Evolutionary conservation across 2,797 vertebrate genomes (phyloP).

Genomic region (Enteromius mattozi): DNA sequence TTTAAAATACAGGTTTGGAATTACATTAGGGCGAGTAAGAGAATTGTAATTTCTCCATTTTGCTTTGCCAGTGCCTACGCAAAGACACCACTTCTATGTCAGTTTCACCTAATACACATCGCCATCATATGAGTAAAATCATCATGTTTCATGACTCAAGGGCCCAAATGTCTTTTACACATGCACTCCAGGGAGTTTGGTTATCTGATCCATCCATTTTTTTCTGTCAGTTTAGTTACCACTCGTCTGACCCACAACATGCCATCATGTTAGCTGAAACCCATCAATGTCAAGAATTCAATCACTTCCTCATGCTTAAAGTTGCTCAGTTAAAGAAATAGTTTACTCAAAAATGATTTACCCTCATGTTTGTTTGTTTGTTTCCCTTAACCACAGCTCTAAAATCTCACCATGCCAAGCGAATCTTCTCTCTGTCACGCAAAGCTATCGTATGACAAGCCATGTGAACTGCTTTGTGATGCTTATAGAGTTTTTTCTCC

Average conservation of each 20-base stretch:
- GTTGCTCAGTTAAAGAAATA: background rate
- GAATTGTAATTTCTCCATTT: background rate
- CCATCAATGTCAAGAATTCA: constrained; percentile 12
- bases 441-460: background rate
- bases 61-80: background rate
- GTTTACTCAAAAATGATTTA: background rate
- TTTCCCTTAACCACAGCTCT: background rate
- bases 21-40: background rate
- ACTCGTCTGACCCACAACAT: background rate
- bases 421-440: background rate
- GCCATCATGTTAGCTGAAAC: constrained; percentile 17
- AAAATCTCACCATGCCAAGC: background rate
- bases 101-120: background rate
- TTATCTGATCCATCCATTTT: constrained; percentile 28
- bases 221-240: background rate
- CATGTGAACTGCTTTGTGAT: background rate
- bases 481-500: background rate
- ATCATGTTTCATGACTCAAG: constrained; percentile 1
- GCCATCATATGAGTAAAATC: background rate
- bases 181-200: background rate
- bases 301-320: constrained; percentile 22
- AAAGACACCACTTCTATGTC: background rate
- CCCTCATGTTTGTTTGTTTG: background rate
- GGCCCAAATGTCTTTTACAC: background rate
- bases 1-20: background rate